A percentile compares a stretch with the other conserved stretches of the same genome.
These are phyloP conservation scores for Prolemur simus DNA, from an alignment of 2,113 vertebrate species.

Conservation along the genomic window DNA sequence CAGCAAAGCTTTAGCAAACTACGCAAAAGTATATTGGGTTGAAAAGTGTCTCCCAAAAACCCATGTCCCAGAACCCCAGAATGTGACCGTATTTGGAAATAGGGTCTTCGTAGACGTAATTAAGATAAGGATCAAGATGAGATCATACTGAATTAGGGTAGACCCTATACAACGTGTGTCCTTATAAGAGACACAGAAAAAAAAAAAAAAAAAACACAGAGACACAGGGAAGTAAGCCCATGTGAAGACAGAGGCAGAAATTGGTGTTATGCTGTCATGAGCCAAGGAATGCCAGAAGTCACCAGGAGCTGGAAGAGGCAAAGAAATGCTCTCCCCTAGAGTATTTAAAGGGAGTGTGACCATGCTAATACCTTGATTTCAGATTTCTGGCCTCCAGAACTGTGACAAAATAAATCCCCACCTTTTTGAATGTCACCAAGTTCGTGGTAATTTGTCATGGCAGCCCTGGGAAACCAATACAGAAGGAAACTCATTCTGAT, in stretches of 20 bases:
- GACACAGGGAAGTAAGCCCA: background rate
- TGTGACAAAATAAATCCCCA: background rate
- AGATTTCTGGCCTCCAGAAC: background rate
- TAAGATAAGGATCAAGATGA: background rate
- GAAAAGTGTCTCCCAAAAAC: background rate
- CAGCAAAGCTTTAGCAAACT: background rate
- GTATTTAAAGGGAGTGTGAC: background rate
- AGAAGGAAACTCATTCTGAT: background rate
- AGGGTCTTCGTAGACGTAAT: background rate
- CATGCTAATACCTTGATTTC: background rate
- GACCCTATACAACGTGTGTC: background rate
- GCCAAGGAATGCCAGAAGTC: background rate
- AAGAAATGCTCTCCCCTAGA: background rate
- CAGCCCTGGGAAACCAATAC: background rate
- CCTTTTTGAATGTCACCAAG: background rate
- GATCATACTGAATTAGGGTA: background rate
- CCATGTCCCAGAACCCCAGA: background rate
- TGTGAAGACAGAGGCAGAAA: background rate
- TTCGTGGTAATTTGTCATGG: background rate
- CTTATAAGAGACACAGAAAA: background rate
- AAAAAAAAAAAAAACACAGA: background rate
- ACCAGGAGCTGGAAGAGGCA: background rate
- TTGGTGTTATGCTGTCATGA: background rate
- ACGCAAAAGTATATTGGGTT: background rate
- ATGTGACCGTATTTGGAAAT: background rate